Base-by-base conservation (phyloP, 2,888 invertebrate genomes). In the Danaus chrysippus region DNA sequence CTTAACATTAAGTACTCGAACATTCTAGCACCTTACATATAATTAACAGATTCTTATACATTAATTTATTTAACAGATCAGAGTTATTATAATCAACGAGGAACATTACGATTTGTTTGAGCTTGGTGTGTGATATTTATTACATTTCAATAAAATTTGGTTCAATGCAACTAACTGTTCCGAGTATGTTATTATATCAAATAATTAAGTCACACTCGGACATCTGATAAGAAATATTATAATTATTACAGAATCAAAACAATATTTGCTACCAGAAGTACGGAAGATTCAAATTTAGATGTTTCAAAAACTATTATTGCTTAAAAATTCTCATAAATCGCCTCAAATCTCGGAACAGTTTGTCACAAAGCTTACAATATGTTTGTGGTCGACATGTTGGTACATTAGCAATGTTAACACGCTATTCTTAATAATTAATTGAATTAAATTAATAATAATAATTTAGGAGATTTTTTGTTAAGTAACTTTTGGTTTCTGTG, bases 1-100 rank as follows among this genome's bases (percentile, higher is more conserved):
- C 74, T 76, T 76, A 80, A 71, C 70, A 71, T 78, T 79, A 75
- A 79, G 82, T 83, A 83, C 82, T 74, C 66, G 71, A 71, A 70
- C 69, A 70, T 70, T 71, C 65, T 74, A 76, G 84, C 83, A 83
- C 84, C 81, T 71, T 65, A 53, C 10, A 58, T 49, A 15, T 10
- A 34, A 34, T 3, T 6, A 34, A 34, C 23, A 34, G 23, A 34
- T 34, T 34, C 23, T 34, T 34, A 34, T 34, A 6, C 23, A 34
- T 34, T 34, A 34, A 34, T 34, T 34, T 34, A 5, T 6, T 34
- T 6, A 34, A 6, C 23, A 34, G 23, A 34, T 34, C 23, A 34
- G 23, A 5, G 23, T 5, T 6, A 49, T 17, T 49, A 49, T 17
- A 10, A 46, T 13, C 13, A 13, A 46, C 9, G 13, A 49, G 49